Percentiles rank a stretch among this genome's conserved stretches.
phyloP scores from a whole-genome alignment of 2,888 invertebrate genomes.

The Oscheius myriophilus region DNA sequence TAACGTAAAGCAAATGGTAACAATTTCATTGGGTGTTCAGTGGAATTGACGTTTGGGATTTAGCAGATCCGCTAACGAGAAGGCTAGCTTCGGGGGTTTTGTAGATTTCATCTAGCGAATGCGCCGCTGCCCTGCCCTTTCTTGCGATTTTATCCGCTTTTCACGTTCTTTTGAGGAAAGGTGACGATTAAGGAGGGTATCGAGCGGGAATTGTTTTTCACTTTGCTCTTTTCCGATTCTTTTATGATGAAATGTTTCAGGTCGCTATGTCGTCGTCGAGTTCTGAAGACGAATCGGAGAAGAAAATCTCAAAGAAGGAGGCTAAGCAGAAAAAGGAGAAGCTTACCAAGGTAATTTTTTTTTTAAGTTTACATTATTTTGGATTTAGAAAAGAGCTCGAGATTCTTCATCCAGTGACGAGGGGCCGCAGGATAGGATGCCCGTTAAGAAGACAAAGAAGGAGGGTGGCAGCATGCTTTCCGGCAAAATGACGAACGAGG shows the following conservation, averaged over 20 bases:
- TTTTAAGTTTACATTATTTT: background rate
- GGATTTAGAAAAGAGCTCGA: constrained; percentile 13
- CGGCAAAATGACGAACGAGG: constrained; percentile 1
- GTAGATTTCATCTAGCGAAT: no score
- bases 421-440: constrained; percentile 20
- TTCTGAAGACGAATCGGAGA: constrained; percentile 21
- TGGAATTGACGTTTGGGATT: no score
- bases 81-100: no score
- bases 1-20: background rate
- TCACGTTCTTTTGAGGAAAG: no score
- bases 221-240: background rate
- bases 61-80: no score
- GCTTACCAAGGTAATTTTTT: constrained; percentile 1
- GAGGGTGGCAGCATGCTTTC: background rate
- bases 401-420: constrained; percentile 6
- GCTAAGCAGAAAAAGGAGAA: constrained; percentile 9
- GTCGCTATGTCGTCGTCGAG: constrained; percentile 12
- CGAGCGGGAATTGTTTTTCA: background rate
- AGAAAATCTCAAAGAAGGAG: constrained; percentile 3
- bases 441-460: constrained; percentile 14
- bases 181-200: no score
- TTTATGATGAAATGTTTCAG: background rate
- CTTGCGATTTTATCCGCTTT: no score
- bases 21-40: no score
- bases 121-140: no score